Evolutionary conservation across 2,888 invertebrate species (phyloP).

Genomic region (Epsilonema sp.): DNA sequence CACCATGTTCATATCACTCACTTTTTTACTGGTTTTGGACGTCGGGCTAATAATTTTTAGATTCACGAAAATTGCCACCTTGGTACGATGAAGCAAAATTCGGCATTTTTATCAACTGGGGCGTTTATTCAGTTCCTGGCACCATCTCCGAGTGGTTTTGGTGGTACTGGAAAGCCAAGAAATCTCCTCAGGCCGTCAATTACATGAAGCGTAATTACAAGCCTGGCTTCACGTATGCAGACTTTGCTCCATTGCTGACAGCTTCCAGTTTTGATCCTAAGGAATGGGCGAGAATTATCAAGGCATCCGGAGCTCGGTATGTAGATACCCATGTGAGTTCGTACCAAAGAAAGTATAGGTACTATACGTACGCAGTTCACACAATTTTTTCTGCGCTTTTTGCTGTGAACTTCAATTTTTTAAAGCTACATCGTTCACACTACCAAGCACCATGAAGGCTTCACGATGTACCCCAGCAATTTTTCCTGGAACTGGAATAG

Average conservation of each 20-base stretch:
- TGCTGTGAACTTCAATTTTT: too few relatives aligned
- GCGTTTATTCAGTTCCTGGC: slow-evolving; percentile 29
- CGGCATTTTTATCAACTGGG: slow-evolving; percentile 17
- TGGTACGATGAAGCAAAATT: slow-evolving; percentile 29
- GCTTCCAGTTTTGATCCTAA: slow-evolving; percentile 36
- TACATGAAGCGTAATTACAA: slow-evolving; percentile 52
- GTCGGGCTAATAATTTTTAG: slow-evolving; percentile 27
- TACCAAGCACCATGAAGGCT: slow-evolving; percentile 33
- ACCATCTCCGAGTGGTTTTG: slow-evolving; percentile 24
- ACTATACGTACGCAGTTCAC: not conserved
- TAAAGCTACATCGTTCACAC: slow-evolving; percentile 30
- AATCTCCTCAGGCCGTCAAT: too few relatives aligned
- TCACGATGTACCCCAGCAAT: slow-evolving; percentile 29
- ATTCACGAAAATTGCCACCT: slow-evolving; percentile 24
- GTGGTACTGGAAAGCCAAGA: slow-evolving; percentile 20
- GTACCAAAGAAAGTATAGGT: not conserved
- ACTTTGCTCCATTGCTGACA: slow-evolving; percentile 61
- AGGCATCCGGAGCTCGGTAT: not conserved
- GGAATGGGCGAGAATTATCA: not conserved
- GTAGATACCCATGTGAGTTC: too few relatives aligned
- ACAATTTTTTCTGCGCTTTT: not conserved
- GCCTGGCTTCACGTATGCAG: slow-evolving; percentile 63
- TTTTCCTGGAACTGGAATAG: slow-evolving; percentile 33
- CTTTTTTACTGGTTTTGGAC: too few relatives aligned
- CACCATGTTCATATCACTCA: too few relatives aligned